A percentile compares a stretch with the other conserved stretches of the same genome.
Conservation (phyloP, 2,797 vertebrate genomes). For the Cyclopterus lumpus region DNA sequence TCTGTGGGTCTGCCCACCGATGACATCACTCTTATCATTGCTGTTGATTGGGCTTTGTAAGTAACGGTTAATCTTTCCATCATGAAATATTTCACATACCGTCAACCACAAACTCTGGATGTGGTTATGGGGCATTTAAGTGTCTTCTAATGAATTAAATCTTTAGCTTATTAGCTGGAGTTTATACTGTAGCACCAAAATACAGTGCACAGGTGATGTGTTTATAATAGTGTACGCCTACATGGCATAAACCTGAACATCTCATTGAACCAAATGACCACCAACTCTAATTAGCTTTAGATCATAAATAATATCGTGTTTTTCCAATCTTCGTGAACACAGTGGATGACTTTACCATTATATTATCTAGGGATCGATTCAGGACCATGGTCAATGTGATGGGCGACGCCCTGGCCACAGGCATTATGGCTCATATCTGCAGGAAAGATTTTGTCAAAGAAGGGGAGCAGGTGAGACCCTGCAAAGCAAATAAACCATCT, state of each 20-base stretch:
- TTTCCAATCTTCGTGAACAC: not conserved
- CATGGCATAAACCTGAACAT: not conserved
- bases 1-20: constrained; percentile 97
- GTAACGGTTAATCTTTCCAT: constrained; percentile 67
- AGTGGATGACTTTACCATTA: not conserved
- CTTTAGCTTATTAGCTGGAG: not conserved
- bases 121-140: not conserved
- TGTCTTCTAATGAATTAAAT: not conserved
- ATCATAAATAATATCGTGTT: not conserved
- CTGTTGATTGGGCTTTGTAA: constrained; percentile 98
- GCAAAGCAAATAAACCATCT: not conserved
- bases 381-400: constrained; percentile 99
- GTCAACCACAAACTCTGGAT: not conserved
- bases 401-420: constrained; percentile 94
- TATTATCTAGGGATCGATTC: constrained; percentile 91
- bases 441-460: constrained; percentile 95
- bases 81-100: not conserved
- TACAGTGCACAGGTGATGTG: not conserved
- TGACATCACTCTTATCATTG: constrained; percentile 97
- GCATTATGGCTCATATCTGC: constrained; percentile 98
- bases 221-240: not conserved
- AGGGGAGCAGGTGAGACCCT: constrained; percentile 87
- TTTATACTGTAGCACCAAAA: not conserved
- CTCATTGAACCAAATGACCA: not conserved
- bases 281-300: not conserved